Conservation (phyloP, 2,113 vertebrate genomes). For the Pandion haliaetus region DNA sequence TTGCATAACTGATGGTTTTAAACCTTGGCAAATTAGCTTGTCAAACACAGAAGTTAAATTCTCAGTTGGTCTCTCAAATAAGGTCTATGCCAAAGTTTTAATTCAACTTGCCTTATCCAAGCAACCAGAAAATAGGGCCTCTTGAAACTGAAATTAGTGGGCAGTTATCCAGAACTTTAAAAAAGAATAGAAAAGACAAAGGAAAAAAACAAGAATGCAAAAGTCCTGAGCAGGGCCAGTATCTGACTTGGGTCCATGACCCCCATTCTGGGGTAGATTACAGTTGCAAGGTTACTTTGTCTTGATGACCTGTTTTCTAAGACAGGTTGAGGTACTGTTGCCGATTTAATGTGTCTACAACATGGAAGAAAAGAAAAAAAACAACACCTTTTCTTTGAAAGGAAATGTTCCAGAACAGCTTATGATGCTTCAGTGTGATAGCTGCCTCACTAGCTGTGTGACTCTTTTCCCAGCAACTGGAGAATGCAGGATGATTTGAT, state of each 20-base stretch:
- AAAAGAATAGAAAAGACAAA: background rate
- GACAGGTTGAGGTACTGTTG: background rate
- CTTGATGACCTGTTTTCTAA: background rate
- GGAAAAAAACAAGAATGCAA: background rate
- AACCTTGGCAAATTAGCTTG: constrained; percentile 67
- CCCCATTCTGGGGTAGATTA: background rate
- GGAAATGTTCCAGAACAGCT: background rate
- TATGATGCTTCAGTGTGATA: background rate
- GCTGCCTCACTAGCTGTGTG: background rate
- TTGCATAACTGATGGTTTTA: constrained; percentile 72
- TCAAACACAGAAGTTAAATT: constrained; percentile 58
- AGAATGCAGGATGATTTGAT: background rate
- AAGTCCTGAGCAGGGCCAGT: background rate
- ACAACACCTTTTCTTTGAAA: background rate
- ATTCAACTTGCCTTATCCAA: constrained; percentile 12
- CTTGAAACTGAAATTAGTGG: constrained; percentile 11
- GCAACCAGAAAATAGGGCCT: constrained; percentile 9
- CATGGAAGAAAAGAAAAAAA: background rate
- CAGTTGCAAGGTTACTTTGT: background rate
- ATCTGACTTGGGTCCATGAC: background rate
- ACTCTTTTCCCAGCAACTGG: background rate
- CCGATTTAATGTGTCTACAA: background rate
- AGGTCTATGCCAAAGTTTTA: constrained; percentile 36
- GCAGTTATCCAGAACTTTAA: background rate
- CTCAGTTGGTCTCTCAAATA: constrained; percentile 42